Base-by-base conservation (phyloP, 2,113 vertebrate species). In the Perca fluviatilis region DNA sequence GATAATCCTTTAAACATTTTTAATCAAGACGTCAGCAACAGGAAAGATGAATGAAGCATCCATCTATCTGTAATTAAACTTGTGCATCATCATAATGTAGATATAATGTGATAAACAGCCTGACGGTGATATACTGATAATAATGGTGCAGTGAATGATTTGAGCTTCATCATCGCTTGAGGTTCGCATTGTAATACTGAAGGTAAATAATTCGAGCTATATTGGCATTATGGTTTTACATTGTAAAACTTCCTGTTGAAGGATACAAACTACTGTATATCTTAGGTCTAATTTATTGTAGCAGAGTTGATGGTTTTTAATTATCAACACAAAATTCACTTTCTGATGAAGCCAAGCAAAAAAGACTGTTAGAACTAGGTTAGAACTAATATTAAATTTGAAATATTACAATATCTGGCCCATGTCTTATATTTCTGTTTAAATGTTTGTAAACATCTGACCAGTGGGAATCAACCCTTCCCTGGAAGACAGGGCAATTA, bases 11-110 rank as follows among this genome's bases (percentile, higher is more conserved):
- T 91, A 90, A 91, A 90, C 79, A 86, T 93, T 94, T 91, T 94
- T 94, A 94, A 94, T 94, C 91, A 94, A 91, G 88, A 92, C 79
- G 86, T 91, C 92, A 91, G 84, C 82, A 71, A 47, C 50, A 76
- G 89, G 80, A 87, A 88, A 93, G 92, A 94, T 88, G 88, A 91
- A 94, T 93, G 91, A 86, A 80, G 79, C 90, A 85, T 93, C 87
- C 86, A 88, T 91, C 93, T 84, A 89, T 86, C 86, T 90, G 85
- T 93, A 94, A 94, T 94, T 93, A 94, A 94, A 93, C 87, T 77
- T 93, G 92, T 91, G 89, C 90, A 93, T 93, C 91, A 89, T 93
- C 84, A 87, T 92, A 92, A 93, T 92, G 84, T 80, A 91, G 87
- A 91, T 91, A 86, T 93, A 90, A 91, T 90, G 81, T 93, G 88